These are phyloP conservation scores for Andrena cerasifolii DNA, from an alignment of 1,140 invertebrate species.

Conservation along the genomic window DNA sequence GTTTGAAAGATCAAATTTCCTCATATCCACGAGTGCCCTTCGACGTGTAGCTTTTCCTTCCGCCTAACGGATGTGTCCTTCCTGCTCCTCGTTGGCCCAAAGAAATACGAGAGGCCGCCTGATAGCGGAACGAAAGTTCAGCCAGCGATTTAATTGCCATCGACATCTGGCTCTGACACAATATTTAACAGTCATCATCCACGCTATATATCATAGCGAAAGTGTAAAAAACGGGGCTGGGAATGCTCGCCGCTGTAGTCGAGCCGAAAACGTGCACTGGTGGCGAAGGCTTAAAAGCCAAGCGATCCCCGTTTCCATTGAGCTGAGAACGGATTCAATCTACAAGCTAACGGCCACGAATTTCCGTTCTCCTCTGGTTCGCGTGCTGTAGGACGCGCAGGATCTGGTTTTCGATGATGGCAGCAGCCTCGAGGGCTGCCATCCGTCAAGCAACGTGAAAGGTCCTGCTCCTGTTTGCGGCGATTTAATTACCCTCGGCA, in stretches of 20 bases:
- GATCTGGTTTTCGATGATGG: conserved; percentile 37
- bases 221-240: not conserved
- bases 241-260: not conserved
- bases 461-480: conserved; percentile 57
- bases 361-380: conserved; percentile 4
- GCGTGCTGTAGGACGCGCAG: not conserved
- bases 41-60: conserved; percentile 23
- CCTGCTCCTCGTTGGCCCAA: conserved; percentile 50
- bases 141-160: conserved; percentile 46
- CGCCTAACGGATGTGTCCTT: conserved; percentile 40
- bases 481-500: conserved; percentile 61
- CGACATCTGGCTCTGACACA: conserved; percentile 31
- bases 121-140: conserved; percentile 21
- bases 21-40: conserved; percentile 11
- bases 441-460: conserved; percentile 57
- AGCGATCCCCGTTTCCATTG: not conserved
- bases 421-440: conserved; percentile 27
- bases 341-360: not conserved
- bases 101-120: conserved; percentile 47
- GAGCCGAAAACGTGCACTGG: not conserved
- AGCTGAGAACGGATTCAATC: not conserved
- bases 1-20: conserved; percentile 30
- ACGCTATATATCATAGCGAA: not conserved
- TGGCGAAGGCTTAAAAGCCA: not conserved
- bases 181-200: not conserved